These are phyloP conservation scores for Caenorhabditis wallacei DNA, from an alignment of 2,888 invertebrate genomes.

Conservation along the genomic window DNA sequence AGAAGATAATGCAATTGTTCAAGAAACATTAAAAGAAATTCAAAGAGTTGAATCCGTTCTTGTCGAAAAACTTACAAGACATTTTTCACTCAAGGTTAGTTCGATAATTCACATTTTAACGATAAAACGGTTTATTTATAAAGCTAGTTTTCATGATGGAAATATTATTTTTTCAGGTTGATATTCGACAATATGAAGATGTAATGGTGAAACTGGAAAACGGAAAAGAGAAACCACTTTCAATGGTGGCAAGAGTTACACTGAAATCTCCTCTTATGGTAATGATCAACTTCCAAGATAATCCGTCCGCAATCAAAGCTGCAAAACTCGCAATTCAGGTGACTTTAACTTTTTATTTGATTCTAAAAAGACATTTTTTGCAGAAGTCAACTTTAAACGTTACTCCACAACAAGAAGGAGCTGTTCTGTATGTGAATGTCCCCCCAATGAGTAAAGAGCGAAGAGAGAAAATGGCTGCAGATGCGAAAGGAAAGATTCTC, in stretches of 20 bases:
- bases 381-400: conserved; percentile 75
- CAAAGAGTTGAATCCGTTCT: conserved; percentile 66
- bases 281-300: conserved; percentile 80
- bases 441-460: conserved; percentile 92
- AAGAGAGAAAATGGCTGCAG: conserved; percentile 91
- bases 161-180: conserved; percentile 70
- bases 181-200: conserved; percentile 77
- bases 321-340: conserved; percentile 77
- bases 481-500: conserved; percentile 87
- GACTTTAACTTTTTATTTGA: too few relatives aligned
- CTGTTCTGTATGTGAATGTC: conserved; percentile 76
- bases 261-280: conserved; percentile 77
- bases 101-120: neutral
- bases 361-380: too few relatives aligned
- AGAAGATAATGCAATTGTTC: conserved; percentile 65
- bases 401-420: conserved; percentile 80
- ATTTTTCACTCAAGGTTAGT: conserved; percentile 69
- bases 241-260: conserved; percentile 74
- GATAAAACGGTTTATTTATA: too few relatives aligned
- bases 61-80: conserved; percentile 57
- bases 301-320: conserved; percentile 77
- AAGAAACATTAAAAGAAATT: conserved; percentile 70
- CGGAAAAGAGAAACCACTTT: conserved; percentile 76
- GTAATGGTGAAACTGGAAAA: conserved; percentile 76
- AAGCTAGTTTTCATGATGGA: too few relatives aligned